phyloP scores from a whole-genome alignment of 2,888 invertebrate species.

The Eupithecia subumbrata region DNA sequence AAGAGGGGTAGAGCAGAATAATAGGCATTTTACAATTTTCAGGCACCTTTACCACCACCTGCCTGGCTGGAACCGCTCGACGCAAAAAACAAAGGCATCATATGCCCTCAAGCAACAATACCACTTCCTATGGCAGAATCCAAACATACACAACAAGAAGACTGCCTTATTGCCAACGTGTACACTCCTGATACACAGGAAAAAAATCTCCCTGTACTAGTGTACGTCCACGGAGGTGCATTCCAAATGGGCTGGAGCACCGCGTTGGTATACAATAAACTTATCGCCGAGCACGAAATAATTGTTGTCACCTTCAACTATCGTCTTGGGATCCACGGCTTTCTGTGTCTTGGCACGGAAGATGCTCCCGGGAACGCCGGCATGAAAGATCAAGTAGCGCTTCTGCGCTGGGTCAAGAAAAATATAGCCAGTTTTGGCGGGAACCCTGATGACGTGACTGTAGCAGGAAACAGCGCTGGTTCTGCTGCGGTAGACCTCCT shows the following conservation, averaged over 20 bases:
- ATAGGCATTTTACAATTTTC: slow-evolving; percentile 28
- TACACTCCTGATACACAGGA: slow-evolving; percentile 59
- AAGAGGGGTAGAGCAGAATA: too few relatives aligned
- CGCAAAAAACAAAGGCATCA: slow-evolving; percentile 12
- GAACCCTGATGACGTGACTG: slow-evolving; percentile 64
- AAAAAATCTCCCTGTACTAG: slow-evolving; percentile 51
- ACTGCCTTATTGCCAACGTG: slow-evolving; percentile 66
- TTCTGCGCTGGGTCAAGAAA: slow-evolving; percentile 60
- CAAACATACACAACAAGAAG: slow-evolving; percentile 48
- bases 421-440: slow-evolving; percentile 67
- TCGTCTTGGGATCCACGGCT: slow-evolving; percentile 60
- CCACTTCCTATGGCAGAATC: not conserved
- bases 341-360: slow-evolving; percentile 65
- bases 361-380: slow-evolving; percentile 68
- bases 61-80: slow-evolving; percentile 4
- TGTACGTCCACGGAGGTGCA: slow-evolving; percentile 54
- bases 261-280: slow-evolving; percentile 42
- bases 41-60: slow-evolving; percentile 55
- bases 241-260: slow-evolving; percentile 46
- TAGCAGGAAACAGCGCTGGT: slow-evolving; percentile 65
- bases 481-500: slow-evolving; percentile 59
- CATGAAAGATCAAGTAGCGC: slow-evolving; percentile 67
- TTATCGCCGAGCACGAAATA: slow-evolving; percentile 52
- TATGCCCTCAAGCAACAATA: slow-evolving; percentile 9
- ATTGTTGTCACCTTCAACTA: slow-evolving; percentile 64